Conservation (phyloP, 2,888 invertebrate genomes). For the Ferdinandea cuprea region DNA sequence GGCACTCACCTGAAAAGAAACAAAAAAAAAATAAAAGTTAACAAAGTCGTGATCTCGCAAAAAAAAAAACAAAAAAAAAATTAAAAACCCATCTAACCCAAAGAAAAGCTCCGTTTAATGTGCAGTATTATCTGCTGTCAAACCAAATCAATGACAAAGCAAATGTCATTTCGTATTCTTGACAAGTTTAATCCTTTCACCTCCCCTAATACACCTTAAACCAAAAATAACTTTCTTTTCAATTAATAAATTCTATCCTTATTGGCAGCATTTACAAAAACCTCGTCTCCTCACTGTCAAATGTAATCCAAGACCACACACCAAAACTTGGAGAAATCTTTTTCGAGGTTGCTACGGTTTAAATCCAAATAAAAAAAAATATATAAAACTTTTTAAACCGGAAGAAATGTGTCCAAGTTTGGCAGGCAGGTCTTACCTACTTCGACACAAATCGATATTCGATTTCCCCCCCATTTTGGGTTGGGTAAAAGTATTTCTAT, state of each 20-base stretch:
- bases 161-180: not conserved
- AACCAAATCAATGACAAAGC: slow-evolving; percentile 23
- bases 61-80: slow-evolving; percentile 4
- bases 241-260: slow-evolving; percentile 63
- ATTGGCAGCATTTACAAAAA: slow-evolving; percentile 10
- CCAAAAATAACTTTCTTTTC: slow-evolving; percentile 57
- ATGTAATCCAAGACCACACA: not conserved
- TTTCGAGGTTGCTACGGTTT: not conserved
- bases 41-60: not conserved
- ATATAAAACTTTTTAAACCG: slow-evolving; percentile 55
- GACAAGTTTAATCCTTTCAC: slow-evolving; percentile 48
- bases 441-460: slow-evolving; percentile 44
- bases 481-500: slow-evolving; percentile 16
- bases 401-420: slow-evolving; percentile 1
- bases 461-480: not conserved
- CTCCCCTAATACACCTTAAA: not conserved
- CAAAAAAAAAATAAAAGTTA: slow-evolving; percentile 8
- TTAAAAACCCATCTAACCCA: slow-evolving; percentile 53
- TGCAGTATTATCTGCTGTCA: slow-evolving; percentile 19
- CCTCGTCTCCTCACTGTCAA: not conserved
- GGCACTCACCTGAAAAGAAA: slow-evolving; percentile 59
- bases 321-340: not conserved
- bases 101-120: slow-evolving; percentile 23
- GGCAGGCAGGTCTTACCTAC: not conserved
- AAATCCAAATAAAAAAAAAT: not conserved